phyloP scores from a whole-genome alignment of 2,113 vertebrate species.

The Crocuta crocuta region DNA sequence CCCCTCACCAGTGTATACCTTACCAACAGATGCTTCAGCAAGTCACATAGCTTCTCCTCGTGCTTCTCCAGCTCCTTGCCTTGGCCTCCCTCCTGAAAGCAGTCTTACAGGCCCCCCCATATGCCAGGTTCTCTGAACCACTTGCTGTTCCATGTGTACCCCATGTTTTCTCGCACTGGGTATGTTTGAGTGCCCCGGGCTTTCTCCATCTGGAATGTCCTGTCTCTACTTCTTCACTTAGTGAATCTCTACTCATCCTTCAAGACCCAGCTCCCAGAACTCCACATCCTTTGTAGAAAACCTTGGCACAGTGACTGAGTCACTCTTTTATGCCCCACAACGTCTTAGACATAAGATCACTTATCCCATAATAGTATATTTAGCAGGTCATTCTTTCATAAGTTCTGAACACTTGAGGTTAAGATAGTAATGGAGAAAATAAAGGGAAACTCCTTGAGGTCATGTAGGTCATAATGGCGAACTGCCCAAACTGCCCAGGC shows the following conservation, averaged over 20 bases:
- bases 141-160: neutral
- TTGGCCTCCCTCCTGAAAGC: neutral
- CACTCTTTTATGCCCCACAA: neutral
- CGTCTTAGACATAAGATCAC: neutral
- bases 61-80: neutral
- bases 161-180: too few relatives aligned
- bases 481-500: too few relatives aligned
- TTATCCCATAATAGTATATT: neutral
- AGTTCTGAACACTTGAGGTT: neutral
- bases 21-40: neutral
- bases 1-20: neutral
- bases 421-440: neutral
- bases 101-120: neutral
- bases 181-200: neutral
- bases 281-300: neutral
- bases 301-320: neutral
- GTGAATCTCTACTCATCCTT: neutral
- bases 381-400: neutral
- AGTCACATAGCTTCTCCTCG: fast-evolving
- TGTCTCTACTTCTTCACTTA: neutral
- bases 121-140: neutral
- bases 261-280: neutral
- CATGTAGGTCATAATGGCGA: too few relatives aligned
- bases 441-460: too few relatives aligned
- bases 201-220: neutral